Conservation (phyloP, 1,140 invertebrate genomes). For the Druon quercuslanigerum region DNA sequence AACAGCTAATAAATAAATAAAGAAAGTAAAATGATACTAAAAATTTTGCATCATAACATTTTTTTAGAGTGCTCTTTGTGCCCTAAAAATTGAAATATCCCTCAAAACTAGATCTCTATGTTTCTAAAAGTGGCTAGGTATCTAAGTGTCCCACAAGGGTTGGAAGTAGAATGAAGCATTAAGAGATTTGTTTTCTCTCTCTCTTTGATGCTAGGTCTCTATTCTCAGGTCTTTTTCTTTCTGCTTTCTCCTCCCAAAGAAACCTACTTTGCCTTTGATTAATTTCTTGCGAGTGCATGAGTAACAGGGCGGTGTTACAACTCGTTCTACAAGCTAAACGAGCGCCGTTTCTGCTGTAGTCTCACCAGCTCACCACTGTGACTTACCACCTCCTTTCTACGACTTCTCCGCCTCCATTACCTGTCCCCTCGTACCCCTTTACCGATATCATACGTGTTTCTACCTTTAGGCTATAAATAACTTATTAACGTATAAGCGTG, state of each 20-base stretch:
- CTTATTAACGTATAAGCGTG: no score
- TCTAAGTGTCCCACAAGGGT: no score
- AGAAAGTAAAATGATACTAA: no score
- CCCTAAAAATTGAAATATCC: no score
- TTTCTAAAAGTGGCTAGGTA: no score
- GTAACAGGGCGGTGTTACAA: constrained; percentile 56
- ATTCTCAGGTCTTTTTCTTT: constrained; percentile 35
- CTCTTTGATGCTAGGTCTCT: neutral
- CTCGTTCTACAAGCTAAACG: constrained; percentile 61
- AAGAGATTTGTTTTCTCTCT: neutral
- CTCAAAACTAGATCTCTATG: no score
- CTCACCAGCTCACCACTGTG: constrained; percentile 28
- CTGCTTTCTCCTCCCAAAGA: constrained; percentile 10
- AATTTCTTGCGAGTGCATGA: constrained; percentile 38
- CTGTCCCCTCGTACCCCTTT: neutral
- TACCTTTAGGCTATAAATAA: no score
- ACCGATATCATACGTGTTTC: no score
- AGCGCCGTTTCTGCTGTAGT: constrained; percentile 36
- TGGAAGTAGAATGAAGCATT: no score
- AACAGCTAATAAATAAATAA: no score
- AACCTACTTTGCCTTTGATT: constrained; percentile 45
- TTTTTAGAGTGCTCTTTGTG: no score
- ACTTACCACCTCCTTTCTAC: constrained; percentile 36
- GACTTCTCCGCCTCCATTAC: neutral
- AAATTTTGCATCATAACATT: no score